Evolutionary conservation across 2,888 invertebrate species (phyloP), one percentile per base, ranked within the genome.

Genomic region (Tortrix viridana): DNA sequence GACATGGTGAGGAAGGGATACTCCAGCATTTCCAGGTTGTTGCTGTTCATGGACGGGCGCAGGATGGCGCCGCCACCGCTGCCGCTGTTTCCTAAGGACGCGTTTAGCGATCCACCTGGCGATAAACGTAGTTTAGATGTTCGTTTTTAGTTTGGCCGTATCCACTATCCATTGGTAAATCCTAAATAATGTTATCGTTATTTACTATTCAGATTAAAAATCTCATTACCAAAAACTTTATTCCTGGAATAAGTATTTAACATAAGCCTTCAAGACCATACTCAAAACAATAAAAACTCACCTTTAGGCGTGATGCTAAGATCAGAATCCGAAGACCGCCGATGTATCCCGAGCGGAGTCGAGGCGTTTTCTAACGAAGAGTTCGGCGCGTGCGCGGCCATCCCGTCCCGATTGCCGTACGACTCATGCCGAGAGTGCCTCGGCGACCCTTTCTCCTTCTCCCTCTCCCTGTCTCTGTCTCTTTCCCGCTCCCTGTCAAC

Each of bases 1-100:
- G 96, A 94, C 94, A 99, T 96, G 0, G 99, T 99, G 57, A 99
- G 93, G 83, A 99, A 98, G 0, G 99, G 99, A 85, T 98, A 99
- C 80, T 99, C 99, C 81, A 98, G 86, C 95, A 98, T 95, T 69
- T 98, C 98, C 74, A 98, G 92, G 76, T 95, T 95, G 68, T 96
- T 96, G 73, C 95, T 95, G 78, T 95, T 95, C 88, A 95, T 94
- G 0, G 94, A 93, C 0, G 95, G 93, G 43, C 95, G 93, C 64
- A 94, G 83, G 65, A 94, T 93, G 53, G 94, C 93, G 81, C 93
- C 94, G 60, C 88, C 94, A 73, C 91, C 94, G 72, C 84, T 93
- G 73, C 89, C 90, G 0, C 93, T 92, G 70, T 86, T 89, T 9
- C 78, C 87, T 0, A 77, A 76, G 0, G 80, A 94, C 76, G 79